Evolutionary conservation across 2,113 vertebrate species (phyloP), one percentile per base, ranked within the genome.

Genomic region (Apistogramma diplotaenia): DNA sequence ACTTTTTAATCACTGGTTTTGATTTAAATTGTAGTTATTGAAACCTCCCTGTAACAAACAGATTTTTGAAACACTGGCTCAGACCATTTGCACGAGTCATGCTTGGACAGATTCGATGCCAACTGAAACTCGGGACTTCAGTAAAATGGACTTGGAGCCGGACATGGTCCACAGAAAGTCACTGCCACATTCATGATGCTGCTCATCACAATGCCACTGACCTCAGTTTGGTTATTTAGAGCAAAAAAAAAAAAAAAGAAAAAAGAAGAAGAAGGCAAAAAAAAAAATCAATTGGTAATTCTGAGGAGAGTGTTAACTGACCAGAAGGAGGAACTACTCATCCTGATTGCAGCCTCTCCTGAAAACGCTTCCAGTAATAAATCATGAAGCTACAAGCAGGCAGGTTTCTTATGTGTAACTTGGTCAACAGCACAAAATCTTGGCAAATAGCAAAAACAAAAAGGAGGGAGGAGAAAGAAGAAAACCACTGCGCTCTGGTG

Each of bases 361-460:
- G 74, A 78, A 87, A 89, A 88, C 57, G 61, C 82, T 83, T 80
- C 81, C 70, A 74, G 58, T 75, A 73, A 74, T 35, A 76, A 81
- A 84, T 76, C 40, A 27, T 70, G 18, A 88, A 81, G 82, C 81
- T 82, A 76, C n/a, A 60, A 83, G 51, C 76, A 83, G 79, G 81
- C 51, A 54, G 57, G 54, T 82, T 77, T 73, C 75, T 61, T 79
- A 74, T 21, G 40, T 82, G 60, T 54, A 71, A 87, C 85, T 85
- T 72, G 81, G 81, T 79, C 65, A 82, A 79, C 58, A 78, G 79
- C 72, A 81, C 65, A 80, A 70, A 75, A 74, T 73, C 16, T 43
- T 56, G 70, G 75, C 29, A 19, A 79, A 58, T 11, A 62, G 71
- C 21, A 61, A 31, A 56, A 72, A 60, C 21, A 35, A 65, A 4